Base-by-base conservation (phyloP, 2,113 vertebrate species). In the Cyphomyrus plagiostoma region DNA sequence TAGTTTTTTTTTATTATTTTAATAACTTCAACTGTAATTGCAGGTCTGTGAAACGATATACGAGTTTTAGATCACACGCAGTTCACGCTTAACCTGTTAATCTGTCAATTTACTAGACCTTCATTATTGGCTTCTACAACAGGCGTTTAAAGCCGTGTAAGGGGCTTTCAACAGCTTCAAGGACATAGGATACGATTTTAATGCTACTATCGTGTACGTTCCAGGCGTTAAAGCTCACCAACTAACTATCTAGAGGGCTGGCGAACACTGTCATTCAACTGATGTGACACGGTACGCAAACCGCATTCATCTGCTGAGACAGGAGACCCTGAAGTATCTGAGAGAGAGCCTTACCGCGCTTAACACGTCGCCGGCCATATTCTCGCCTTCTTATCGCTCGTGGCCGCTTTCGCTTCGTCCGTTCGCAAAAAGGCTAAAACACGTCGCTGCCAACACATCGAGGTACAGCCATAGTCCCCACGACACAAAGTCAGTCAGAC, bases 361-460 rank as follows among this genome's bases (percentile, higher is more conserved):
- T 9, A 90, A 92, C 15, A 94, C 92, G 39, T 93, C 93, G 70
- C 89, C 90, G 6, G 93, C 87, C 95, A 95, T 96, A 48, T 49
- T 58, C 23, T 39, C 26, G 48, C 26, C 56, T 3, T 90, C 89
- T 26, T 52, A 0, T 42, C 6, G 11, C 46, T 74, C 62, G 26
- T 8, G 1, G 39, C 10, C 49, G 80, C 88, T 0, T 49, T 88
- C n/a, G 4, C 45, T 1, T 9, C 11, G 9, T 70, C 8, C 8
- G 86, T 39, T 39, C 11, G 15, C 11, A 1, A 30, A 77, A 77
- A 77, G 30, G 26, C 15, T 77, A 39, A 30, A 39, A 30, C 30
- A 17, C 70, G 70, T 48, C 45, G 80, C 23, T n/a, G 23, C 80
- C 30, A 83, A 1, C 17, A 45, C 35, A 21, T 45, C 21, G 1